These are phyloP conservation scores for Ophion obscuratus DNA, from an alignment of 2,888 invertebrate species.

Conservation along the genomic window DNA sequence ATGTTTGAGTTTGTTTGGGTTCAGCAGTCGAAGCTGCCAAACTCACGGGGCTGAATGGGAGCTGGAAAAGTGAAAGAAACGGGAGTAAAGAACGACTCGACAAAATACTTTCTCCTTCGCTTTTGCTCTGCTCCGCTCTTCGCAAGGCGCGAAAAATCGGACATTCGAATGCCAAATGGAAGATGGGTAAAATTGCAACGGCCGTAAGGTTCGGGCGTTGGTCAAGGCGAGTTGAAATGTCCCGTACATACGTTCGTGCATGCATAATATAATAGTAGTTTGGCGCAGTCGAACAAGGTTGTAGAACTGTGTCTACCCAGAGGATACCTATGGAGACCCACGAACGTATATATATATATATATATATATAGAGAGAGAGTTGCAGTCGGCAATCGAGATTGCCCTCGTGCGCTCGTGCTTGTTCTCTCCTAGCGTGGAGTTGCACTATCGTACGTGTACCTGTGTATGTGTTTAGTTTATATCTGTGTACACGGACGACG, in stretches of 20 bases:
- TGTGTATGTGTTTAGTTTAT: neutral
- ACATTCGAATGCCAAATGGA: neutral
- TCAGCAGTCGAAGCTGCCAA: neutral
- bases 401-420: conserved; percentile 42
- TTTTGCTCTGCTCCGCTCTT: too few relatives aligned
- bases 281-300: conserved; percentile 40
- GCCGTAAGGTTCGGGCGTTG: neutral
- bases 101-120: too few relatives aligned
- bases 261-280: conserved; percentile 28
- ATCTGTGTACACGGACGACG: conserved; percentile 45
- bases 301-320: conserved; percentile 43
- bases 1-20: neutral
- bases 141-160: neutral
- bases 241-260: neutral
- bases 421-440: conserved; percentile 48
- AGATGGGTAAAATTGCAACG: neutral
- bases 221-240: neutral
- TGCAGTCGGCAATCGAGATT: conserved; percentile 39
- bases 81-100: too few relatives aligned
- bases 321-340: neutral
- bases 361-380: conserved; percentile 1
- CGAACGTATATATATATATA: neutral
- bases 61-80: neutral
- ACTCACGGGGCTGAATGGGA: neutral
- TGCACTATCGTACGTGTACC: conserved; percentile 20